Evolutionary conservation across 2,797 vertebrate species (phyloP).

Genomic region (Hydrolagus colliei): DNA sequence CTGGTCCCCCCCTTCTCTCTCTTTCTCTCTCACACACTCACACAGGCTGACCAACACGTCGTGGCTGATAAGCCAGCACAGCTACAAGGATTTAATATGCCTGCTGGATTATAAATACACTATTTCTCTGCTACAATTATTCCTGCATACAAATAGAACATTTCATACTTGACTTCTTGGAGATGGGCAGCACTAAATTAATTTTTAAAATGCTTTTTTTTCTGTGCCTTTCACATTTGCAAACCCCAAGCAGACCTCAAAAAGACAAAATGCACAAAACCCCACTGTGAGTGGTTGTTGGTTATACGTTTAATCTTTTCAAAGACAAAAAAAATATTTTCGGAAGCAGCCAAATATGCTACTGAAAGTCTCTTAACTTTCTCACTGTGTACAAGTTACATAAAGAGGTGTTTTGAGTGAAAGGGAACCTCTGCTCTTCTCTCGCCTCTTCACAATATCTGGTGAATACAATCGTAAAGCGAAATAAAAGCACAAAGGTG

Average conservation of each 20-base stretch:
- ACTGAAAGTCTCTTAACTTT: background rate
- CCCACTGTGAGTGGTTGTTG: no score
- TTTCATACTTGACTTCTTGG: background rate
- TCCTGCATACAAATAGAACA: background rate
- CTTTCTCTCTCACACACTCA: no score
- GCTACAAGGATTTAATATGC: no score
- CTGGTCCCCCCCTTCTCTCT: no score
- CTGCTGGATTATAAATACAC: background rate
- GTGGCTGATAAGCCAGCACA: background rate
- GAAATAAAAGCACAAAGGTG: constrained; percentile 32
- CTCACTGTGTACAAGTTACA: background rate
- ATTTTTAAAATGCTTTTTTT: background rate
- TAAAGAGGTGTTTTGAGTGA: background rate
- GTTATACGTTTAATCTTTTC: no score
- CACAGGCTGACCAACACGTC: background rate
- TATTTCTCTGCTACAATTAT: background rate
- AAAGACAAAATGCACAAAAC: no score
- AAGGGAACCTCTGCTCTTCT: background rate
- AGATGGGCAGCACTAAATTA: background rate
- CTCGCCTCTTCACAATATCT: background rate
- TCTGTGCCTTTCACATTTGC: background rate
- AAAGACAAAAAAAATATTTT: no score
- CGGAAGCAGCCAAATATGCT: no score
- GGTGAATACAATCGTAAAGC: background rate
- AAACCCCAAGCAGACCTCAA: background rate